Percentiles rank a stretch among this genome's conserved stretches.
phyloP scores from a whole-genome alignment of 1,140 invertebrate genomes.

The Scaptodrosophila lebanonensis region DNA sequence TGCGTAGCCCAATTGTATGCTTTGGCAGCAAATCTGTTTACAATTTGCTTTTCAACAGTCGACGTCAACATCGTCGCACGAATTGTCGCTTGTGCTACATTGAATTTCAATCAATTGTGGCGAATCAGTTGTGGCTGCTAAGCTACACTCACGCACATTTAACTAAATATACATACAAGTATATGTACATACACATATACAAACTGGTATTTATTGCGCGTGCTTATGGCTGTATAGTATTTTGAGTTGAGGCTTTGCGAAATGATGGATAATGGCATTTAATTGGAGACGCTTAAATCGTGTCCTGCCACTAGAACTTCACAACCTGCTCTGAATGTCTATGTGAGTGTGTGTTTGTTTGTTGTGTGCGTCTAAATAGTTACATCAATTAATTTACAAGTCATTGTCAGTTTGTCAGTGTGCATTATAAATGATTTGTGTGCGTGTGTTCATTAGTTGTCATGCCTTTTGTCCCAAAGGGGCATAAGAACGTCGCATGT shows the following conservation, averaged over 20 bases:
- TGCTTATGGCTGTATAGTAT: conserved; percentile 36
- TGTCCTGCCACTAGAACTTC: conserved; percentile 34
- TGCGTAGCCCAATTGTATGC: background rate
- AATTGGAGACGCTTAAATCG: conserved; percentile 39
- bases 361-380: conserved; percentile 47
- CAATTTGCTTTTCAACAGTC: no score
- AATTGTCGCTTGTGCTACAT: no score
- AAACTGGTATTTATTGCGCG: background rate
- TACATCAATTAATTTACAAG: conserved; percentile 69
- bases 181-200: conserved; percentile 6
- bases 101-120: conserved; percentile 2
- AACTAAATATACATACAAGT: conserved; percentile 7
- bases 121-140: background rate
- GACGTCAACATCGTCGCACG: background rate
- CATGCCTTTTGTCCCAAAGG: conserved; percentile 19
- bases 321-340: conserved; percentile 11
- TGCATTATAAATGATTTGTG: conserved; percentile 71
- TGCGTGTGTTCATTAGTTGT: conserved; percentile 38
- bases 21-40: conserved; percentile 3
- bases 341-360: conserved; percentile 5
- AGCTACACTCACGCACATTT: background rate
- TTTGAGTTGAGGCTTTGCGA: conserved; percentile 59
- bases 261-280: conserved; percentile 73
- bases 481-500: conserved; percentile 29
- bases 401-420: conserved; percentile 69